Base-by-base conservation (phyloP, 2,888 invertebrate genomes). In the Taphrorychus bicolor region DNA sequence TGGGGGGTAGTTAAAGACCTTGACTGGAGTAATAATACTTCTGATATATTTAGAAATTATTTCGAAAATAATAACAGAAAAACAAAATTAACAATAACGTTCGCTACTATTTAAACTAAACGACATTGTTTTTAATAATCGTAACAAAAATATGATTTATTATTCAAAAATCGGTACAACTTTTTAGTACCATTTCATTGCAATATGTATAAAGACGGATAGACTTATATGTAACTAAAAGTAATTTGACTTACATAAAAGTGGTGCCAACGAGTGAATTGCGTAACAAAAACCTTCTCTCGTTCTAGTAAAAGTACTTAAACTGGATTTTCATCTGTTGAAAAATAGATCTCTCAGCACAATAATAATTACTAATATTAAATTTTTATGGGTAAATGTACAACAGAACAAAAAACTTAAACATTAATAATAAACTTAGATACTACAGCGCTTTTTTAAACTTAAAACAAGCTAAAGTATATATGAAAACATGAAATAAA, bases 41-140 rank as follows among this genome's bases (percentile, higher is more conserved):
- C 14, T 45, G 11, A 64, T 59, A 58, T 57, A 61, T 61, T 61
- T 54, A 49, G 49, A 65, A 65, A 59, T 59, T 65, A 59, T 53
- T 52, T 51, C 24, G 58, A 59, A 64, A 52, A 64, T 57, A 52
- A 45, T 45, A 65, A 65, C 65, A 65, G 42, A 65, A 58, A 58
- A 65, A 53, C 48, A 65, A 52, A 58, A 59, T 45, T 53, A 42
- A 32, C 32, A 32, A 32, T 32, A 60, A 52, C 21, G 32, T 52
- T n/a, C n/a, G n/a, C n/a, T n/a, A n/a, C n/a, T n/a, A n/a, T n/a
- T 59, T 52, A 49, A 52, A 60, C 32, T 59, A 51, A 51, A 51
- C 16, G 32, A 48, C 18, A 45, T 45, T 17, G 1, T 7, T 32
- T 24, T 19, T 18, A 32, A 32, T 22, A 58, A 58, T 41, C n/a